phyloP scores from a whole-genome alignment of 2,797 vertebrate genomes.

The Percopsis omiscomaycus region DNA sequence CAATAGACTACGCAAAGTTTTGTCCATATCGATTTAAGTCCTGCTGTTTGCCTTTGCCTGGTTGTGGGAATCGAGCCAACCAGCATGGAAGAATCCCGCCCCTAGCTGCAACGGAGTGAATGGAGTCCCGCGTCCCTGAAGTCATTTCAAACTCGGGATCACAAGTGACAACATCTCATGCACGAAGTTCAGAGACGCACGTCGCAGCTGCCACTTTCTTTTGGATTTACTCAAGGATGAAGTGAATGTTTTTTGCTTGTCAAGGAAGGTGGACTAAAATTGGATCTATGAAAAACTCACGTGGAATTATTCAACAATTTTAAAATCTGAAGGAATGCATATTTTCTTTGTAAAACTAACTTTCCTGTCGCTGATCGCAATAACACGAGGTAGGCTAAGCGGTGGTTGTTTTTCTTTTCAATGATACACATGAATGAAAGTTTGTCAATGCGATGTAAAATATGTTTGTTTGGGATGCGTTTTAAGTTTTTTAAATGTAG shows the following conservation, averaged over 20 bases:
- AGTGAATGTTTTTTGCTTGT: conserved; percentile 39
- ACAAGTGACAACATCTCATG: conserved; percentile 60
- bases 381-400: conserved; percentile 72
- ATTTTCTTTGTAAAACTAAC: conserved; percentile 75
- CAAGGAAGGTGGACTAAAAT: conserved; percentile 51
- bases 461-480: too few species aligned
- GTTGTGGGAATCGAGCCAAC: not conserved
- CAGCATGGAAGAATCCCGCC: conserved; percentile 49
- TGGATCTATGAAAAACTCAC: conserved; percentile 78
- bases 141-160: conserved; percentile 66
- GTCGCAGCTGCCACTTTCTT: conserved; percentile 22
- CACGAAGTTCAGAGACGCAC: conserved; percentile 41
- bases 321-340: conserved; percentile 81
- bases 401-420: not conserved
- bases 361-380: conserved; percentile 72
- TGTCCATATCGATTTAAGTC: too few species aligned
- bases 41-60: not conserved
- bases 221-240: conserved; percentile 60
- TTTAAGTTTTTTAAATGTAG: not conserved
- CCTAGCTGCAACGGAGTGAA: conserved; percentile 54
- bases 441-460: not conserved
- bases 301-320: conserved; percentile 70
- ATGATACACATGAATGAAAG: not conserved
- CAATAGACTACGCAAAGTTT: too few species aligned
- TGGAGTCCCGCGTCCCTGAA: conserved; percentile 56